A percentile compares a stretch with the other conserved stretches of the same genome.
phyloP scores from a whole-genome alignment of 2,888 invertebrate genomes.

The Tribolium freemani region DNA sequence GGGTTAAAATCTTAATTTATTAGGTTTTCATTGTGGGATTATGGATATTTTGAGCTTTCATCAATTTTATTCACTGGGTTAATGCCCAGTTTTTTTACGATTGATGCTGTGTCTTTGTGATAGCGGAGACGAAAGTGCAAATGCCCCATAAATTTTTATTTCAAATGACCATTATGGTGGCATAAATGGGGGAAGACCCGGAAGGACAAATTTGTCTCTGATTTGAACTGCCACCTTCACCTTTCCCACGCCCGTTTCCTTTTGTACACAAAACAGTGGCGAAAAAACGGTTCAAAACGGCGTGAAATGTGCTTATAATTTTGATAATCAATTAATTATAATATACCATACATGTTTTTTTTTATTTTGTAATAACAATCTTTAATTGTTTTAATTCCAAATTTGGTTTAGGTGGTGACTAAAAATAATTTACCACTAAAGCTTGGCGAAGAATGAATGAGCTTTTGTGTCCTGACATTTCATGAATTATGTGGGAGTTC shows the following conservation, averaged over 20 bases:
- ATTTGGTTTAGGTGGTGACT: neutral
- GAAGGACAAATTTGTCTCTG: constrained; percentile 21
- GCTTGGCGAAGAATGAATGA: neutral
- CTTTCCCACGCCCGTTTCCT: constrained; percentile 31
- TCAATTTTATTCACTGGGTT: constrained; percentile 26
- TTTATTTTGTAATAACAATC: neutral
- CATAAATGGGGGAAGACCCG: constrained; percentile 19
- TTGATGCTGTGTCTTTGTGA: neutral
- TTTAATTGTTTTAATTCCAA: neutral
- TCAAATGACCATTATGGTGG: constrained; percentile 8
- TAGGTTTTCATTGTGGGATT: constrained; percentile 44
- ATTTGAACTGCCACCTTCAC: neutral
- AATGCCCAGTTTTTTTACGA: neutral
- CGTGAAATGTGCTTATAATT: neutral
- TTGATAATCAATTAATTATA: no score
- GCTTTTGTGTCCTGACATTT: neutral
- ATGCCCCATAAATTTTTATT: constrained; percentile 15
- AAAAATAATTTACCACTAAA: neutral
- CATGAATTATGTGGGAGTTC: constrained; percentile 47
- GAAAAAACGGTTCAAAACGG: neutral
- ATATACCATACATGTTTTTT: no score
- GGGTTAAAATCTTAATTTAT: constrained; percentile 48
- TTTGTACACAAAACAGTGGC: neutral
- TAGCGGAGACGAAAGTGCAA: neutral
- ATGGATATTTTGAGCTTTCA: constrained; percentile 37